These are phyloP conservation scores for Sitta carolinensis DNA, from an alignment of 2,797 vertebrate genomes.

Conservation along the genomic window DNA sequence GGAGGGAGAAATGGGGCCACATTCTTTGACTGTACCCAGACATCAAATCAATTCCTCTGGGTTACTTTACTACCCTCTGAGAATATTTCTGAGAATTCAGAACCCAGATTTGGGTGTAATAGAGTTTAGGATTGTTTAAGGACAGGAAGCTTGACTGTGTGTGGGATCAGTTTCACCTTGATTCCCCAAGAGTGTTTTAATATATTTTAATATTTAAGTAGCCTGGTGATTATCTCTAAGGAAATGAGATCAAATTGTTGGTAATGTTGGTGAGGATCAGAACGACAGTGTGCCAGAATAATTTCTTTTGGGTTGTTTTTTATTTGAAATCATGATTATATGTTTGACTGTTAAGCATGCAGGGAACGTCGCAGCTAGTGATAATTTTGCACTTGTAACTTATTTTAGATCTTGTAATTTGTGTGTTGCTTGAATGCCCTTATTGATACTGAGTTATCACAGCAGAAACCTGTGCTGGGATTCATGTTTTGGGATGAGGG, in stretches of 20 bases:
- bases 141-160: background rate
- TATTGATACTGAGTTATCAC: background rate
- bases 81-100: background rate
- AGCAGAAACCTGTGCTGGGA: conserved; percentile 24
- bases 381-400: background rate
- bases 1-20: background rate
- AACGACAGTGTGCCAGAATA: background rate
- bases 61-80: background rate
- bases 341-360: background rate
- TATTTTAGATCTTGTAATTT: background rate
- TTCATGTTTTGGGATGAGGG: background rate
- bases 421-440: conserved; percentile 3
- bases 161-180: background rate
- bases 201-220: conserved; percentile 23
- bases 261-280: background rate
- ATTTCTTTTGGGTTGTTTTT: background rate
- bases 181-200: background rate
- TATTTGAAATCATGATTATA: background rate
- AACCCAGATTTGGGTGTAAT: background rate
- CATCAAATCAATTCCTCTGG: background rate
- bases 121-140: background rate
- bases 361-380: background rate
- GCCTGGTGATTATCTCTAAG: background rate
- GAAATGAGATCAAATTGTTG: background rate
- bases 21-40: background rate